Conservation (phyloP, 2,888 invertebrate species). For the Hydrotaea diabolus region DNA sequence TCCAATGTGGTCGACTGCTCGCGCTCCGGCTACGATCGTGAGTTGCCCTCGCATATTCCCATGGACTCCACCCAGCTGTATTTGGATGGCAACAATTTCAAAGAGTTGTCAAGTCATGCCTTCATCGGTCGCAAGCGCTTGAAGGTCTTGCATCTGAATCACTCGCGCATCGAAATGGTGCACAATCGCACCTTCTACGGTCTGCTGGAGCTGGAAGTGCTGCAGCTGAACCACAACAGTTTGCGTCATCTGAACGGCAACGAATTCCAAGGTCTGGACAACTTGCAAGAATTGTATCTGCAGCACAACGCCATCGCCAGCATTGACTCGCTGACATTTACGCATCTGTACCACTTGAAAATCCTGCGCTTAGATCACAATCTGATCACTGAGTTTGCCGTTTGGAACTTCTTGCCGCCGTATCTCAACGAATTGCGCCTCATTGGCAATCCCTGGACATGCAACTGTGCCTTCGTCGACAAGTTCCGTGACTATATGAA, state of each 20-base stretch:
- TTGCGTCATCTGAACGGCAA: constrained; percentile 90
- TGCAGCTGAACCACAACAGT: constrained; percentile 93
- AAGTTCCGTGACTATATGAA: constrained; percentile 90
- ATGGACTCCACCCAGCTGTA: constrained; percentile 98
- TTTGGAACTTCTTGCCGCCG: constrained; percentile 87
- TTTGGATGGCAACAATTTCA: constrained; percentile 94
- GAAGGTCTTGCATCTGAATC: constrained; percentile 92
- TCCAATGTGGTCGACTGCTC: constrained; percentile 96
- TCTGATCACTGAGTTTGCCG: constrained; percentile 88
- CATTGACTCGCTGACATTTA: constrained; percentile 92
- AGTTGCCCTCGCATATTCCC: constrained; percentile 92
- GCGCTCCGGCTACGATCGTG: constrained; percentile 88
- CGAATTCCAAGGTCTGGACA: constrained; percentile 91
- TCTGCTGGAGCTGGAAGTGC: constrained; percentile 87
- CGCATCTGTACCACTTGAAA: constrained; percentile 90
- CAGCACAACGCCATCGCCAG: constrained; percentile 91
- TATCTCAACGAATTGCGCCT: constrained; percentile 87
- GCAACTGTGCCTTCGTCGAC: constrained; percentile 91
- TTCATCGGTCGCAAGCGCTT: constrained; percentile 97
- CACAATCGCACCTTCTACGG: constrained; percentile 96
- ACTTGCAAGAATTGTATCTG: constrained; percentile 91
- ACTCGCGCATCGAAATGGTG: constrained; percentile 91
- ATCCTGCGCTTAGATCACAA: constrained; percentile 93
- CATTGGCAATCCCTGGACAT: constrained; percentile 91
- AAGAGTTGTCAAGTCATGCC: constrained; percentile 92